Evolutionary conservation across 2,797 vertebrate genomes (phyloP).

Genomic region (Cirrhinus molitorella): DNA sequence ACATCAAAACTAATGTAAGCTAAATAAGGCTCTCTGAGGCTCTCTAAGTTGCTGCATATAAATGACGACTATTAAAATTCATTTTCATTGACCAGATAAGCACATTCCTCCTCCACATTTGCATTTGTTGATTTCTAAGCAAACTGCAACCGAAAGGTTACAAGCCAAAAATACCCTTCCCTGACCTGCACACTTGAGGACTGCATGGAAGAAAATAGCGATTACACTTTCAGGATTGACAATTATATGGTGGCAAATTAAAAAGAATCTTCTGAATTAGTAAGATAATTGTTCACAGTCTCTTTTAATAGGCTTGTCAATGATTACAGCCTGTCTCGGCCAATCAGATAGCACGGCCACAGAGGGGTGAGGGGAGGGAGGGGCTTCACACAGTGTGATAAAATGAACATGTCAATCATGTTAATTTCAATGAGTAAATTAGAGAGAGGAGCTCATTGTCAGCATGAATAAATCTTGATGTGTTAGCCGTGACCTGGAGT

Average conservation of each 20-base stretch:
- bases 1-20: background rate
- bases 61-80: background rate
- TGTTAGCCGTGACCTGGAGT: constrained; percentile 71
- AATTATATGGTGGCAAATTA: constrained; percentile 95
- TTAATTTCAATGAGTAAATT: constrained; percentile 93
- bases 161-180: constrained; percentile 22
- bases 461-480: constrained; percentile 90
- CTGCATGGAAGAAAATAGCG: constrained; percentile 70
- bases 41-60: background rate
- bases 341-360: constrained; percentile 70
- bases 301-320: constrained; percentile 86
- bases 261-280: constrained; percentile 92
- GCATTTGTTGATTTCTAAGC: constrained; percentile 23
- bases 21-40: background rate
- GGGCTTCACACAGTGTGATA: constrained; percentile 63
- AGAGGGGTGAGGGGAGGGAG: constrained; percentile 68
- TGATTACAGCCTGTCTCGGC: constrained; percentile 81
- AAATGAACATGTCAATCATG: constrained; percentile 91
- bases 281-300: constrained; percentile 90
- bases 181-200: constrained; percentile 58
- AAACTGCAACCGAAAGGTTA: background rate
- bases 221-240: constrained; percentile 79
- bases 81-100: background rate
- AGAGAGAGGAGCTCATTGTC: constrained; percentile 90
- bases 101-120: background rate